These are phyloP conservation scores for Nephrotoma appendiculata DNA, from an alignment of 2,888 invertebrate genomes.

Conservation along the genomic window DNA sequence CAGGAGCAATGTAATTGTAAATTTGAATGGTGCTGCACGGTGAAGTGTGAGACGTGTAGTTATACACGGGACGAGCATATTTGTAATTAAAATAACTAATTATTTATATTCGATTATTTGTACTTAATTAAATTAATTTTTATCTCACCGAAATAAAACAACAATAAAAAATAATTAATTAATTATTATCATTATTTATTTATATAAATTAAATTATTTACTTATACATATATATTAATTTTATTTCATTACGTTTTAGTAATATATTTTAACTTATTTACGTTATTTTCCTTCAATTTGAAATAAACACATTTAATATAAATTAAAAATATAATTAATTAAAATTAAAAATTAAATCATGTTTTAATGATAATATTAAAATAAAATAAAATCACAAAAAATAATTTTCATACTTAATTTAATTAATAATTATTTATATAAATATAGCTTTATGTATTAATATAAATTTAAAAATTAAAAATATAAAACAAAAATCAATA, in stretches of 20 bases:
- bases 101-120: neutral
- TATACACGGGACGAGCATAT: conserved; percentile 69
- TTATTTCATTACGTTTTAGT: neutral
- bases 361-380: neutral
- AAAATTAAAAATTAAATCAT: neutral
- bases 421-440: neutral
- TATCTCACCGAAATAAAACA: neutral
- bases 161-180: neutral
- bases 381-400: neutral
- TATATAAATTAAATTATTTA: neutral
- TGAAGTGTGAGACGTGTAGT: conserved; percentile 70
- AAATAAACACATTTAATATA: neutral
- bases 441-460: neutral
- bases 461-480: neutral
- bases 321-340: neutral
- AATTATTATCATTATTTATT: neutral
- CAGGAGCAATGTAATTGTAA: conserved; percentile 79
- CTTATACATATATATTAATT: neutral
- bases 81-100: conserved; percentile 49
- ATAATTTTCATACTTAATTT: neutral
- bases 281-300: neutral
- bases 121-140: neutral
- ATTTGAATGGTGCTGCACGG: conserved; percentile 85
- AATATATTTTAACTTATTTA: neutral
- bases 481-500: neutral